Evolutionary conservation across 1,140 invertebrate genomes (phyloP).

Genomic region (Ericerus pela): DNA sequence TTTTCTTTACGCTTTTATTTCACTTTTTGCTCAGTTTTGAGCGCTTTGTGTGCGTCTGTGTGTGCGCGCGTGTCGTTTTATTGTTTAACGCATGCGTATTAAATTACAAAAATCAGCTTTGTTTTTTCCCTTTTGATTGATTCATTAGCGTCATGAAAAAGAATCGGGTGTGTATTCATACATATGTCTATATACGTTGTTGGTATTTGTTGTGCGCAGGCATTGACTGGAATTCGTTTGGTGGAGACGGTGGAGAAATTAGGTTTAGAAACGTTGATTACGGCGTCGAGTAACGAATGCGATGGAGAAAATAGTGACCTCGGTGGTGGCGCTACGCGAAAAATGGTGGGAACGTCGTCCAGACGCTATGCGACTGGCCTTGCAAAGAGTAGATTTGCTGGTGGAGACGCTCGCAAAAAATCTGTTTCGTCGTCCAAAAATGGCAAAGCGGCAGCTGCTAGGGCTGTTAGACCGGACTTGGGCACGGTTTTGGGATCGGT

Average conservation of each 20-base stretch:
- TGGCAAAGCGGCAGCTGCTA: no score
- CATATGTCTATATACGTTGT: no score
- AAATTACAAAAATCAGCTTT: no score
- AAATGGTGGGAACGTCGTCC: constrained; percentile 17
- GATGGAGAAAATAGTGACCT: constrained; percentile 21
- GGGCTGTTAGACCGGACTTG: constrained; percentile 29
- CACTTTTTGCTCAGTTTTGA: no score
- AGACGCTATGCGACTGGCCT: constrained; percentile 37
- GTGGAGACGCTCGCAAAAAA: constrained; percentile 27
- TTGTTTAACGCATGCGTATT: no score
- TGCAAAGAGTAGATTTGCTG: constrained; percentile 17
- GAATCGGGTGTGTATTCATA: no score
- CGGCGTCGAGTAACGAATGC: constrained; percentile 33
- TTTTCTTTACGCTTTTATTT: no score
- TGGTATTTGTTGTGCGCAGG: constrained; percentile 7
- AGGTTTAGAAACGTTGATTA: constrained; percentile 48
- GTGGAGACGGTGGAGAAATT: constrained; percentile 53
- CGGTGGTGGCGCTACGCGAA: constrained; percentile 16
- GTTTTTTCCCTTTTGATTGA: no score
- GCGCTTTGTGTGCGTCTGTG: no score
- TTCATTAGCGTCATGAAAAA: no score
- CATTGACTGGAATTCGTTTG: constrained; percentile 36
- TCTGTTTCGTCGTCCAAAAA: constrained; percentile 19
- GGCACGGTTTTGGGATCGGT: constrained; percentile 25
- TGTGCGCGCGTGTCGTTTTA: no score